Percentiles rank a stretch among this genome's conserved stretches.
Conservation (phyloP, 2,888 invertebrate species). For the Nemapogon koenigi region DNA sequence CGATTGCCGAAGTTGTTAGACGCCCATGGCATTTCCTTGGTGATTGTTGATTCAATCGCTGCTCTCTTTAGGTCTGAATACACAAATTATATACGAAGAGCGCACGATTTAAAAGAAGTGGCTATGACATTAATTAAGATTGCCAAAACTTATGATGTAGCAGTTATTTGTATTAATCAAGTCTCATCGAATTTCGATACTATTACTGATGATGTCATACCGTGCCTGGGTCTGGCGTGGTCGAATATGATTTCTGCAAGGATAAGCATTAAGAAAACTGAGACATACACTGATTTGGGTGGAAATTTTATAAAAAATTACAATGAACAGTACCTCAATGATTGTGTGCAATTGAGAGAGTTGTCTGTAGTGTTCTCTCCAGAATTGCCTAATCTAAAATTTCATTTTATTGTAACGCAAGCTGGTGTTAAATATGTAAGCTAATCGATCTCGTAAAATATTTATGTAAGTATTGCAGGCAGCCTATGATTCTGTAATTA, state of each 20-base stretch:
- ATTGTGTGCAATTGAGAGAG: constrained; percentile 25
- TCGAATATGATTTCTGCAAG: constrained; percentile 51
- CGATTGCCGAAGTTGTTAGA: constrained; percentile 37
- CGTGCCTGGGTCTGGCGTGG: constrained; percentile 52
- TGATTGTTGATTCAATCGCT: constrained; percentile 51
- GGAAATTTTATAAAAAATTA: constrained; percentile 11
- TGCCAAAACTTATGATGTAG: constrained; percentile 37
- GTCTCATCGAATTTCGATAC: constrained; percentile 35
- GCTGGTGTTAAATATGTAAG: constrained; percentile 29
- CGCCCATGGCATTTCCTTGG: constrained; percentile 27
- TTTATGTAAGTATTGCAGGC: too few relatives aligned
- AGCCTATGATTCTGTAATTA: too few relatives aligned
- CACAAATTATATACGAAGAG: constrained; percentile 45
- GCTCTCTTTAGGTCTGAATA: constrained; percentile 49
- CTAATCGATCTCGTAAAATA: too few relatives aligned
- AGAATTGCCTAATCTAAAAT: constrained; percentile 29
- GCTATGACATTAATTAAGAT: constrained; percentile 31
- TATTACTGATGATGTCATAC: constrained; percentile 26
- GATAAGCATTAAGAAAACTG: constrained; percentile 28
- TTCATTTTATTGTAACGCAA: constrained; percentile 31
- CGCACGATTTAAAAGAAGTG: constrained; percentile 48
- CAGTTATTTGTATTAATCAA: constrained; percentile 50
- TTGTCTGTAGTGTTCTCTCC: constrained; percentile 36
- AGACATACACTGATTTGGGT: constrained; percentile 12
- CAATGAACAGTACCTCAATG: constrained; percentile 15